Conservation (phyloP, 2,113 vertebrate genomes). For the Lophotis ruficrista region DNA sequence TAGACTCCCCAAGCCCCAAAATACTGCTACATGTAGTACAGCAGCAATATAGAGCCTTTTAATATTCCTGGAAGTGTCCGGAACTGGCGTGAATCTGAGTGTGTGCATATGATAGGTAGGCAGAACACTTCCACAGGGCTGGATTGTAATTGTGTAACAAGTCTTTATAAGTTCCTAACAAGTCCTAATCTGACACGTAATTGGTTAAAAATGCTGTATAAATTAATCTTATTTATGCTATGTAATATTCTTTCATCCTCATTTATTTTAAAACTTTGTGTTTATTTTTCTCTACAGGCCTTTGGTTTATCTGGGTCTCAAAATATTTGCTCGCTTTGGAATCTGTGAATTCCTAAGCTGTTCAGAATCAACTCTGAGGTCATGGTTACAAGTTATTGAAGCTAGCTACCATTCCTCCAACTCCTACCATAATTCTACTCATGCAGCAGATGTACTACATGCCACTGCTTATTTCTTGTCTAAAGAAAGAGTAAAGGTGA, state of each 20-base stretch:
- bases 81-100: neutral
- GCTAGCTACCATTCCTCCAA: constrained; percentile 93
- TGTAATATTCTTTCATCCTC: neutral
- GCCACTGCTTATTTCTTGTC: constrained; percentile 95
- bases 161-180: neutral
- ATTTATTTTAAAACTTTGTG: neutral
- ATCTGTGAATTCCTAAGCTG: constrained; percentile 94
- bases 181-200: neutral
- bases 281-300: constrained; percentile 79
- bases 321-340: constrained; percentile 92
- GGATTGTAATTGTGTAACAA: neutral
- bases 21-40: neutral
- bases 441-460: constrained; percentile 93
- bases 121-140: neutral
- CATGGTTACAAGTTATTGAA: constrained; percentile 93
- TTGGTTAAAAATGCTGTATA: neutral
- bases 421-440: constrained; percentile 97
- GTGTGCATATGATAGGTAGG: neutral
- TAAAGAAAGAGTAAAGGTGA: constrained; percentile 94
- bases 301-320: constrained; percentile 91
- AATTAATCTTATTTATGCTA: neutral
- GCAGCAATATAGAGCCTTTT: neutral
- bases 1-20: neutral
- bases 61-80: neutral
- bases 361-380: constrained; percentile 88